Evolutionary conservation across 2,888 invertebrate genomes (phyloP).

Genomic region (Tenthredo scrophulariae): DNA sequence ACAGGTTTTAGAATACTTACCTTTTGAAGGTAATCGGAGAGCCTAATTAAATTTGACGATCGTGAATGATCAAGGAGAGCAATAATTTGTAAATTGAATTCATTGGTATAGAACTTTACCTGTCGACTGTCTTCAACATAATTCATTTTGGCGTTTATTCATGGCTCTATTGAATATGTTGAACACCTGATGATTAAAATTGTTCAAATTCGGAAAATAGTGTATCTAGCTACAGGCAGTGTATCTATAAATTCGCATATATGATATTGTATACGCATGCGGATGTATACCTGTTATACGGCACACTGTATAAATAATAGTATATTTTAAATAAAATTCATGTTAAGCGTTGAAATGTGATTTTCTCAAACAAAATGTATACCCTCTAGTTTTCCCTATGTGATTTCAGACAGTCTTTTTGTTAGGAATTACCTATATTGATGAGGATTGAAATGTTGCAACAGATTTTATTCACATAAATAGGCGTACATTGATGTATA

Average conservation of each 20-base stretch:
- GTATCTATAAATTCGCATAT: background rate
- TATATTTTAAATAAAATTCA: conserved; percentile 39
- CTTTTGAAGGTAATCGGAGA: background rate
- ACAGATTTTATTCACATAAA: conserved; percentile 68
- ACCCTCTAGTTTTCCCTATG: background rate
- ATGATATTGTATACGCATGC: background rate
- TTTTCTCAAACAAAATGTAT: background rate
- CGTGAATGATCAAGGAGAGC: background rate
- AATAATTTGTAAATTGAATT: background rate
- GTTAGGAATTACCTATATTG: background rate
- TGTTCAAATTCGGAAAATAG: background rate
- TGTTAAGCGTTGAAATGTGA: background rate
- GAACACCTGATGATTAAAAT: background rate
- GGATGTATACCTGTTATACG: background rate
- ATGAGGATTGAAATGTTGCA: conserved; percentile 54
- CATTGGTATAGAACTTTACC: background rate
- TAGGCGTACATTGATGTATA: conserved; percentile 68
- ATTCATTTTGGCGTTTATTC: background rate
- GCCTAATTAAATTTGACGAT: background rate
- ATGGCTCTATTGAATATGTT: background rate
- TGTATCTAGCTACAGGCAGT: conserved; percentile 21
- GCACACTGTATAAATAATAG: background rate
- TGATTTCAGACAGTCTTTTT: background rate
- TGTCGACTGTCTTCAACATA: background rate
- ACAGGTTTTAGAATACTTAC: background rate